phyloP scores from a whole-genome alignment of 2,888 invertebrate species.

The Cheilosia scutellata region DNA sequence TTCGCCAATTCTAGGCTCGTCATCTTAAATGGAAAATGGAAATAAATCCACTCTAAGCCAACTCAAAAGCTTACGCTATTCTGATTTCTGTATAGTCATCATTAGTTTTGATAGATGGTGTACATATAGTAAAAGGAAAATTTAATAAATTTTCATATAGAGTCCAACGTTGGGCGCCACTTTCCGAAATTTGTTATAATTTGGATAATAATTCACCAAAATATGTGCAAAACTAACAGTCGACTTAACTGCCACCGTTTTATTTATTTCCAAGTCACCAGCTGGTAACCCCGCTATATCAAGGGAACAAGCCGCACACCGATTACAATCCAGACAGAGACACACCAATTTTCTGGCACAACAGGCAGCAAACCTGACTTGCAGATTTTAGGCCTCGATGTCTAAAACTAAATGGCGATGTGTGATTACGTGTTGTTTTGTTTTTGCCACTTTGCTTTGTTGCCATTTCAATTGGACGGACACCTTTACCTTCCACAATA shows the following conservation, averaged over 20 bases:
- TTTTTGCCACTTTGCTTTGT: constrained; percentile 28
- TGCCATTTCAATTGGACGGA: constrained; percentile 48
- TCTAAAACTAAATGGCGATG: constrained; percentile 25
- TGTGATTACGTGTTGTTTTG: constrained; percentile 27
- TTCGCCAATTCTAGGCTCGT: too few relatives aligned
- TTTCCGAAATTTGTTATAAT: too few relatives aligned
- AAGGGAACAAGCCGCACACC: constrained; percentile 7
- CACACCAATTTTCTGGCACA: constrained; percentile 7
- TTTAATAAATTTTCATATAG: too few relatives aligned
- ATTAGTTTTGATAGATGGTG: too few relatives aligned
- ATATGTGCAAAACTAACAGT: too few relatives aligned
- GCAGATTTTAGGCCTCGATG: constrained; percentile 54
- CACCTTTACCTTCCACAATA: constrained; percentile 53
- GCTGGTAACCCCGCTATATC: constrained; percentile 1
- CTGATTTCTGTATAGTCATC: too few relatives aligned
- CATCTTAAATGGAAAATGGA: too few relatives aligned
- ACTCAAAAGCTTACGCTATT: too few relatives aligned
- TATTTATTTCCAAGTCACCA: neutral
- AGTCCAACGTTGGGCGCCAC: too few relatives aligned
- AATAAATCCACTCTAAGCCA: too few relatives aligned
- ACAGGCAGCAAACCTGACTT: constrained; percentile 1
- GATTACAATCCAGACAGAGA: constrained; percentile 41
- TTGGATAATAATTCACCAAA: too few relatives aligned
- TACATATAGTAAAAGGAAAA: too few relatives aligned
- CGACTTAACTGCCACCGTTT: neutral